Evolutionary conservation across 92 coral and sea anemone species (phyloP), one percentile per base, ranked within the genome.

Genomic region (Umimayanthus chanpuru): DNA sequence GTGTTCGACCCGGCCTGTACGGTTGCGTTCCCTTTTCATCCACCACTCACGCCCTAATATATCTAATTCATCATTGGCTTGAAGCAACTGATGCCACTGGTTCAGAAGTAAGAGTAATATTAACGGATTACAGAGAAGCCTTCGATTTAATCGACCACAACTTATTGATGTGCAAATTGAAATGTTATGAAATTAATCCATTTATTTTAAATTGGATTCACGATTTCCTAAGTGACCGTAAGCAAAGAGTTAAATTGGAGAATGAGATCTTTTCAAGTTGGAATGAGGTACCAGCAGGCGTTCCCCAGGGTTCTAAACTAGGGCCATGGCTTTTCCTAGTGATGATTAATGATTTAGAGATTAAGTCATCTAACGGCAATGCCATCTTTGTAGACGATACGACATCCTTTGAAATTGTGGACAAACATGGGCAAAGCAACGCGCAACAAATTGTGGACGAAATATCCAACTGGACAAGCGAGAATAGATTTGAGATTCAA

Each of bases 301-400:
- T 77, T 77, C 81, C 81, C 29, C 81, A 77, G 32, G 81, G 81
- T 9, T 77, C 81, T 2, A 80, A 80, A 53, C 50, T 80, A 23
- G 86, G 80, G 21, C 86, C 86, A 53, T 58, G 86, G 86, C 79
- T 81, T 10, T 81, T 81, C 78, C 80, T 81, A 28, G 25, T 81
- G 86, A 81, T 56, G 41, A 81, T 81, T 23, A 81, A 81, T 36
- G 80, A 81, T 28, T 64, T 81, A 58, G 74, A 81, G 38, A 64
- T 81, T 23, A 81, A 8, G 39, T 71, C 76, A 26, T 71, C 76
- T 1, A 71, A 36, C 1, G 76, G 39, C 76, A 26, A 26, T 36
- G 30, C 39, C 76, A 71, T 26, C 32, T 71, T 26, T 71, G 76
- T 71, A 71, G 76, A 71, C 39, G 76, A 71, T 71, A 71, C 76